These are phyloP conservation scores for Dryomyza anilis DNA, from an alignment of 2,888 invertebrate genomes.

Conservation along the genomic window DNA sequence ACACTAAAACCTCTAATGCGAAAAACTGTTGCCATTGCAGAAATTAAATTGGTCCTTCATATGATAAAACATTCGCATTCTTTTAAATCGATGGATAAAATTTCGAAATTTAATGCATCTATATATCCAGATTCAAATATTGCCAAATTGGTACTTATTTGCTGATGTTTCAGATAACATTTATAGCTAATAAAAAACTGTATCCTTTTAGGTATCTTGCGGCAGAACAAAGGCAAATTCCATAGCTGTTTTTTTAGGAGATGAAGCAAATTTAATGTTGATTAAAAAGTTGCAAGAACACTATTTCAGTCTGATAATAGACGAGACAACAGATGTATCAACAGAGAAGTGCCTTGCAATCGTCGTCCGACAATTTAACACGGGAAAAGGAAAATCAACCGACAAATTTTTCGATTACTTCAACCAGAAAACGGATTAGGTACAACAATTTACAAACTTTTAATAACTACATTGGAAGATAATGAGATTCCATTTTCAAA, in stretches of 20 bases:
- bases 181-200: neutral
- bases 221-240: constrained; percentile 22
- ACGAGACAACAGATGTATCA: constrained; percentile 29
- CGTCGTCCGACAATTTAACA: constrained; percentile 24
- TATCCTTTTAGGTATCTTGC: constrained; percentile 19
- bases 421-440: constrained; percentile 28
- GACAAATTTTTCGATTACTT: constrained; percentile 27
- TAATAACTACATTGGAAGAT: constrained; percentile 51
- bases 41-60: constrained; percentile 27
- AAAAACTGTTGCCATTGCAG: constrained; percentile 18
- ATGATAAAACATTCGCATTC: constrained; percentile 23
- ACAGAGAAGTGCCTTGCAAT: constrained; percentile 26
- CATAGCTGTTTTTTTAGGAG: constrained; percentile 23
- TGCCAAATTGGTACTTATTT: constrained; percentile 22
- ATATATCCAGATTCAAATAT: constrained; percentile 30
- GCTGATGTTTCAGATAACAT: neutral
- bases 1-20: neutral
- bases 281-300: constrained; percentile 20
- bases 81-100: constrained; percentile 23
- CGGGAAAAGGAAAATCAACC: constrained; percentile 12
- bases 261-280: neutral
- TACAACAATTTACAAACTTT: constrained; percentile 23
- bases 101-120: constrained; percentile 25
- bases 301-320: constrained; percentile 28
- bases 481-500: constrained; percentile 16